phyloP scores from a whole-genome alignment of 2,888 invertebrate genomes.

The Lysandra bellargus region DNA sequence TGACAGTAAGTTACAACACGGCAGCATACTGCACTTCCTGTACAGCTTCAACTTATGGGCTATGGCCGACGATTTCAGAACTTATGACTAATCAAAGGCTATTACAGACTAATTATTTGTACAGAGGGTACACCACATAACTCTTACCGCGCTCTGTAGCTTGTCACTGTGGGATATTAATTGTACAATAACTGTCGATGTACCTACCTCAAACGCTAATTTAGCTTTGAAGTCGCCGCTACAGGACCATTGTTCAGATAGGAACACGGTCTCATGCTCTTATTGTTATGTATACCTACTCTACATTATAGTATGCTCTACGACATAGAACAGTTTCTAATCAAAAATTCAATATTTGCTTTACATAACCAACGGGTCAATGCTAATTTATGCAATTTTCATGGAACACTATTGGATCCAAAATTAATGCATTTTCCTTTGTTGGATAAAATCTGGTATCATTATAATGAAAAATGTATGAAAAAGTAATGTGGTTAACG shows the following conservation, averaged over 20 bases:
- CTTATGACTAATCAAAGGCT: background rate
- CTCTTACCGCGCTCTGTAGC: conserved; percentile 20
- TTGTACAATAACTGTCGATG: conserved; percentile 39
- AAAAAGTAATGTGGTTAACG: too few species aligned
- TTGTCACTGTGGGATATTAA: conserved; percentile 37
- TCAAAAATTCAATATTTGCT: background rate
- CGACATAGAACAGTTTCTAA: background rate
- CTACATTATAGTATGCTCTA: background rate
- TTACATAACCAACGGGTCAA: background rate
- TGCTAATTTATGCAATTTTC: too few species aligned
- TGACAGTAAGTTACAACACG: background rate
- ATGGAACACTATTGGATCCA: too few species aligned
- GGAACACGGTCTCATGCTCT: background rate
- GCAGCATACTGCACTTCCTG: background rate
- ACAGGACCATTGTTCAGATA: conserved; percentile 37
- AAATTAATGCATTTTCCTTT: too few species aligned
- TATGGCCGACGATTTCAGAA: background rate
- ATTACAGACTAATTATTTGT: conserved; percentile 11
- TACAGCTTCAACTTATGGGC: background rate
- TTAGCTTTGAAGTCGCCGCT: conserved; percentile 40
- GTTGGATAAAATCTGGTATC: too few species aligned
- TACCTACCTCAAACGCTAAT: conserved; percentile 34
- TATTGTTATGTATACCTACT: background rate
- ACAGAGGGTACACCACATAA: conserved; percentile 18
- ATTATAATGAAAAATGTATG: too few species aligned